Evolutionary conservation across 2,113 vertebrate genomes (phyloP).

Genomic region (Glaucidium brasilianum): DNA sequence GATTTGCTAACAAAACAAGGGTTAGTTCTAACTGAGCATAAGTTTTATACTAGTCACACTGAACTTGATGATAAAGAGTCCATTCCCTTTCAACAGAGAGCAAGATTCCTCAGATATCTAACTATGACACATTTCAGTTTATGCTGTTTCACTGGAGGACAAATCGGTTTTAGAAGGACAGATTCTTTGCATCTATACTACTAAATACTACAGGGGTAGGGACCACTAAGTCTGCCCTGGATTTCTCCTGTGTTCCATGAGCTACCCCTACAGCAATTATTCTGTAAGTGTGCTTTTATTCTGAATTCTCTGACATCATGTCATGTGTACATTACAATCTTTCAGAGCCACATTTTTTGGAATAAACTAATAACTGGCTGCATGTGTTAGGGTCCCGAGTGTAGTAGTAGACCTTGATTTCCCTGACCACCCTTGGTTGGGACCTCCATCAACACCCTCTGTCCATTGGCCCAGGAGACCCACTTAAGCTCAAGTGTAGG

Average conservation of each 20-base stretch:
- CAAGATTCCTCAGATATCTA: background rate
- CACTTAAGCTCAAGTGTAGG: background rate
- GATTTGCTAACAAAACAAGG: background rate
- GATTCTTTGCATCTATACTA: background rate
- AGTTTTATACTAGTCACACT: background rate
- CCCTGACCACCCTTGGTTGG: background rate
- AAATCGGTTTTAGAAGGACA: background rate
- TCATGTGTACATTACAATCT: background rate
- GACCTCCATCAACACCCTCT: background rate
- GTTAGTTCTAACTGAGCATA: background rate
- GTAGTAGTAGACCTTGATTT: background rate
- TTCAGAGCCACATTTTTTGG: background rate
- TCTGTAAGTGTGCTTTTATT: background rate
- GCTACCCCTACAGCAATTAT: background rate
- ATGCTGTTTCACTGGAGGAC: background rate
- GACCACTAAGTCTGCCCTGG: background rate
- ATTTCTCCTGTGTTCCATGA: background rate
- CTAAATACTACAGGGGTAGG: background rate
- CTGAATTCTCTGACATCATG: background rate
- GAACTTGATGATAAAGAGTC: background rate
- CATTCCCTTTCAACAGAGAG: background rate
- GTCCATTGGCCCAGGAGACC: background rate
- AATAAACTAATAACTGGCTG: background rate
- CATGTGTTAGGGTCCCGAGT: background rate
- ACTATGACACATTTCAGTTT: background rate